Base-by-base conservation (phyloP, 2,888 invertebrate species). In the Gastracanthus pulcherrimus region DNA sequence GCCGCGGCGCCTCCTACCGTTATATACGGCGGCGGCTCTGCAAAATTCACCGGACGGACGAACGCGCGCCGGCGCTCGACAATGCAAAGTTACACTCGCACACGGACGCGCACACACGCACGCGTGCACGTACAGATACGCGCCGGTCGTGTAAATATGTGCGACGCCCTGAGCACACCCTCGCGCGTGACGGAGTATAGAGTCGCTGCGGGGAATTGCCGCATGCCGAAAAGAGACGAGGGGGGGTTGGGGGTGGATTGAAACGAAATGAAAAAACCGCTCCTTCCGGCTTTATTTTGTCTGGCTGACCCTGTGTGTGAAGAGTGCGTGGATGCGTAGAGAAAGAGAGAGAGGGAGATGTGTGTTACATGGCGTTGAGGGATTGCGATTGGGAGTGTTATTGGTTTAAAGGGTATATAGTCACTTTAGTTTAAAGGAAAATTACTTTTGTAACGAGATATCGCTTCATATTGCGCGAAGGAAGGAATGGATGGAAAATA, bases 241-340 rank as follows among this genome's bases (percentile, higher is more conserved):
- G 60, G 31, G 16, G 34, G n/a, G 62, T 16, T 6, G 36, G n/a
- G 62, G n/a, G 26, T 31, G 38, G 38, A 11, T 38, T 64, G 3
- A 38, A 38, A n/a, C 41, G 26, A 67, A 67, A 67, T 67, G 67
- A 67, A 67, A 62, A 67, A 67, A 67, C 38, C 67, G 45, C 45
- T 67, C 38, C 67, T 67, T 67, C 67, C 67, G 45, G 67, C 45
- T 26, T 45, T 45, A 36, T 31, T 62, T 34, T 62, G 19, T 36
- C 34, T 62, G 31, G 31, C 36, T 34, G 16, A 62, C 55, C 23
- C n/a, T 55, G 55, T 55, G 55, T 55, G n/a, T n/a, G n/a, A n/a
- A 55, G 23, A 26, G 11, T 55, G 55, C 5, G 23, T 51, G 51
- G 51, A 3, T 23, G 41, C 3, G 16, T 41, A 41, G 41, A 23